Base-by-base conservation (phyloP, 2,888 invertebrate genomes). In the Rhagophthalmus giganteus region DNA sequence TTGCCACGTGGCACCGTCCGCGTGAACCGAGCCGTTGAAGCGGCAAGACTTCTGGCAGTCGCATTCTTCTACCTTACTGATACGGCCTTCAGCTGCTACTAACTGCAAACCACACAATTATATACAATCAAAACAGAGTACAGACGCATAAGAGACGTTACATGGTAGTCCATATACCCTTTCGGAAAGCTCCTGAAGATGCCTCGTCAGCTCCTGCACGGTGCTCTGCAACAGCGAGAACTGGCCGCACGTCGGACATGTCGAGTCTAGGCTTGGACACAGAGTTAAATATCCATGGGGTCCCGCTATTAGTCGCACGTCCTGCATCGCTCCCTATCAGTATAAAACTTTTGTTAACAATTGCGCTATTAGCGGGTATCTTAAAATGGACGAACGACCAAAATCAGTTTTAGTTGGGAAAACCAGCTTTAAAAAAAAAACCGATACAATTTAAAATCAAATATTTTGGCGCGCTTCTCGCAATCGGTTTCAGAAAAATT, bases 231-330 rank as follows among this genome's bases (percentile, higher is more conserved):
- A 81, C 72, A 87, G 79, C 65, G 87, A 84, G 78, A 90, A 93
- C 77, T 93, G 90, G 62, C 91, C 92, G 76, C 93, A 94, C 34
- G 92, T 91, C 58, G 93, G 93, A 76, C 94, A 94, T 71, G 86
- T 87, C 65, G 89, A 86, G 76, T 91, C 89, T 75, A 89, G 79
- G 66, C 86, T 84, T 55, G 92, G 92, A 78, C 94, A 94, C 76
- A 92, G 90, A 66, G 86, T 81, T 69, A 90, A 79, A 76, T 91
- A 90, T 59, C 93, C 93, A 76, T 91, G 88, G 55, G 90, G 85
- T 65, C 90, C 90, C 68, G 86, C 85, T 71, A 91, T 87, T 75
- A 94, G 80, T 76, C 86, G 84, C 68, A 92, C 88, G 73, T 93
- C 92, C 81, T 92, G 90, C 74, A 94, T 81, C 63, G 86, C 86